Evolutionary conservation across 2,888 invertebrate species (phyloP), one percentile per base, ranked within the genome.

Genomic region (Cataglyphis rosenhaueri): DNA sequence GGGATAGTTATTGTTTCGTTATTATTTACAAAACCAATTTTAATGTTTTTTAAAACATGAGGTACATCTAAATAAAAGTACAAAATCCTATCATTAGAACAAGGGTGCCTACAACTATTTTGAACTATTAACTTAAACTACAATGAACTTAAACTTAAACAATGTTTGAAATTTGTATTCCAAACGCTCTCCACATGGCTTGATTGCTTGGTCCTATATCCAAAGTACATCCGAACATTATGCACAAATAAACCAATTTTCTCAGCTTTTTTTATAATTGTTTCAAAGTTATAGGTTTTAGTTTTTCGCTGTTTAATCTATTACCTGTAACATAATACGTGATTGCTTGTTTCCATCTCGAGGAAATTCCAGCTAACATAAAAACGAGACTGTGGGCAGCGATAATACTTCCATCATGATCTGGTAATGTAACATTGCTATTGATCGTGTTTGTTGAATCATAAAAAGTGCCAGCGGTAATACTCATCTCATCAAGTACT

Each of bases 161-260:
- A 57, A 57, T 4, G 25, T 57, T 57, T 57, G 57, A 57, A 57
- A 57, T 25, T 57, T 57, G 3, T 57, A 57, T 57, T 57, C 57
- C 57, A 57, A 57, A 57, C 25, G 25, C 57, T 57, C 57, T 57
- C 57, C 57, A 57, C 57, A 25, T 57, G 25, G 57, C 25, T 57
- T 4, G 57, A 57, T 25, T 57, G 57, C 57, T 25, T 57, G 25
- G 57, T 59, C 59, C 59, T 29, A 59, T 59, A 59, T 59, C 59
- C 59, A 29, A 59, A 59, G 59, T 59, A 25, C 25, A 25, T 25
- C 25, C 25, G 1, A 25, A 59, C 59, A 59, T 59, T 59, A 59
- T 59, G 29, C 29, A 29, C 59, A 59, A 59, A 29, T 59, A 59
- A 59, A 59, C 15, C 59, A 59, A 59, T 59, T 59, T 59, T 29